Evolutionary conservation across 92 coral and sea anemone genomes (phyloP).

Genomic region (Heteractis magnifica): DNA sequence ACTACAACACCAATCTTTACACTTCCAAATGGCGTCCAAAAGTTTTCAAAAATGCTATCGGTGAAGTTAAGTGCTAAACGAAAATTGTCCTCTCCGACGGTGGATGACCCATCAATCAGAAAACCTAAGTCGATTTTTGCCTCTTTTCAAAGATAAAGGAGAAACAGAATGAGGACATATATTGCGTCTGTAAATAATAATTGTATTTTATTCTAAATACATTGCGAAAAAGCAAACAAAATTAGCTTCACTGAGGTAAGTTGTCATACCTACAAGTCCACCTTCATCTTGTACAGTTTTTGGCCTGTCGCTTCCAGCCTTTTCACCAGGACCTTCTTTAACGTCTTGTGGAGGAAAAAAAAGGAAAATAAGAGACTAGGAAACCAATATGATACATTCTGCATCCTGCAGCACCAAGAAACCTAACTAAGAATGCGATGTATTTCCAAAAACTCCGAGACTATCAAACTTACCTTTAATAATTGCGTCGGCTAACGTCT

Average conservation of each 20-base stretch:
- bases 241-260: no score
- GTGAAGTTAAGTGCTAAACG: constrained; percentile 57
- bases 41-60: constrained; percentile 57
- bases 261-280: constrained; percentile 62
- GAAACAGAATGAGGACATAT: neutral
- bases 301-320: constrained; percentile 23
- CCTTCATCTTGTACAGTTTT: constrained; percentile 46
- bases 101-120: constrained; percentile 79
- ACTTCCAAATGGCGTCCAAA: constrained; percentile 79
- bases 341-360: neutral
- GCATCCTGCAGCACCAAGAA: neutral
- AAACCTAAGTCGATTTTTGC: constrained; percentile 82
- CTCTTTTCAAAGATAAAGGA: constrained; percentile 40
- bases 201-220: no score
- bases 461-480: constrained; percentile 35
- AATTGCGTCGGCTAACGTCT: constrained; percentile 39
- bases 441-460: neutral
- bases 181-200: no score
- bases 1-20: constrained; percentile 67
- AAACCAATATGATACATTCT: neutral
- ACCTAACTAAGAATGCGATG: neutral
- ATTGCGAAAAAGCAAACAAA: no score
- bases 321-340: neutral
- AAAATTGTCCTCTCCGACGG: constrained; percentile 73
- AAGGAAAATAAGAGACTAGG: neutral